Percentiles rank a stretch among this genome's conserved stretches.
Evolutionary conservation across 2,888 invertebrate genomes (phyloP).

Genomic region (Sinopyrophorus schimmeli): DNA sequence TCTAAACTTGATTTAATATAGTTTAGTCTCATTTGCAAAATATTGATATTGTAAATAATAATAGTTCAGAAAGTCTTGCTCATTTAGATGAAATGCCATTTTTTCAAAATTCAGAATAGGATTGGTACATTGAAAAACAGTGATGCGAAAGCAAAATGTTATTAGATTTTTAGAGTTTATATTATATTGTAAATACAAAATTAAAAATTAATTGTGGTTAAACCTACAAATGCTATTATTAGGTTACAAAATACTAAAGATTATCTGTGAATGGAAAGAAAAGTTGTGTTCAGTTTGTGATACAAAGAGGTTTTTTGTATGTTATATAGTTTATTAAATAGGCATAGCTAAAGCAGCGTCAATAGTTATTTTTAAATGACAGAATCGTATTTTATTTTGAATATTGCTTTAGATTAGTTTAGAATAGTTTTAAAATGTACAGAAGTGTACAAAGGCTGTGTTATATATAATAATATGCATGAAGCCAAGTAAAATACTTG

Average conservation of each 20-base stretch:
- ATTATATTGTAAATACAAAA: not conserved
- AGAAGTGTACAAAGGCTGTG: conserved; percentile 36
- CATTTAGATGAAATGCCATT: too few relatives aligned
- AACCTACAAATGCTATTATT: not conserved
- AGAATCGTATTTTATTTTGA: conserved; percentile 21
- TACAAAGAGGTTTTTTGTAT: conserved; percentile 36
- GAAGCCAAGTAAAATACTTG: conserved; percentile 39
- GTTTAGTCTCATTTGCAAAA: too few relatives aligned
- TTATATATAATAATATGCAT: conserved; percentile 33
- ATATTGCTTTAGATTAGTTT: too few relatives aligned
- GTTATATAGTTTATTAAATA: conserved; percentile 34
- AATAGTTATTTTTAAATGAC: conserved; percentile 36
- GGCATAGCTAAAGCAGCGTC: conserved; percentile 34
- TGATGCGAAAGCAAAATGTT: too few relatives aligned
- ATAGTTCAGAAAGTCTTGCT: too few relatives aligned
- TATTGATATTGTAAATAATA: too few relatives aligned
- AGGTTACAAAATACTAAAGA: conserved; percentile 5
- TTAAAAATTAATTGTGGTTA: conserved; percentile 1
- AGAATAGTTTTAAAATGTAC: conserved; percentile 17
- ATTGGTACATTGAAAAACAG: too few relatives aligned
- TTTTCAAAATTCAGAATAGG: too few relatives aligned
- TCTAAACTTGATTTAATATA: too few relatives aligned
- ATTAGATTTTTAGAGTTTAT: not conserved
- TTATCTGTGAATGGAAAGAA: conserved; percentile 32
- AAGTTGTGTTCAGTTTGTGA: conserved; percentile 45